Evolutionary conservation across 2,797 vertebrate species (phyloP), one percentile per base, ranked within the genome.

Genomic region (Artibeus lituratus): DNA sequence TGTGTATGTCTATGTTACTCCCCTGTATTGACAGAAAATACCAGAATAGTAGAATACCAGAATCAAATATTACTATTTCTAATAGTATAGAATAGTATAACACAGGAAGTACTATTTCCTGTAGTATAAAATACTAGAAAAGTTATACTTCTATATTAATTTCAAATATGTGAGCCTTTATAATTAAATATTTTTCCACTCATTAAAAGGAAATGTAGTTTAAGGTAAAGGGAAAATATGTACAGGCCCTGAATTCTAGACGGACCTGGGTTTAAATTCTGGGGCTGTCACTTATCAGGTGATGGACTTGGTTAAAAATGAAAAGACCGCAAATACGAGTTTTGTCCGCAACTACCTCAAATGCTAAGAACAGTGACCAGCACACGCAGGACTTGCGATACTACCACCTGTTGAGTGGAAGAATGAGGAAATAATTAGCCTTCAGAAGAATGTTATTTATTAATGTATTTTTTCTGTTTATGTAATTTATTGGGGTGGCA

Each of bases 151-250:
- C 5, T 35, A 37, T 87, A 44, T 39, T 82, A 73, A 91, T 69
- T 37, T 21, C 9, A 87, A 32, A 84, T 3, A 26, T 65, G 49
- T 76, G n/a, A 72, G 1, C 1, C 2, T 65, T 90, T 70, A 57
- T 55, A 67, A 67, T 67, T 39, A 88, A 83, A 83, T 1, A 35
- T 21, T 77, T 29, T 2, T 2, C 5, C 29, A 87, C 39, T 81
- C 10, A 76, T 39, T 94, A 51, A 42, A 24, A 96, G 49, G n/a
- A 92, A 69, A 77, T 84, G 57, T 11, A 59, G 57, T 22, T 77
- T 81, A 49, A 47, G 9, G 62, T 78, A 53, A 80, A 81, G 51
- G 47, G 69, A 47, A 77, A 78, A 35, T 62, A 37, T 12, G 44
- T 14, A 47, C 0, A 51, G 19, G 7, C 5, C 59, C 21, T 51